Evolutionary conservation across 1,140 invertebrate species (phyloP), one percentile per base, ranked within the genome.

Genomic region (Drosophila bocqueti): DNA sequence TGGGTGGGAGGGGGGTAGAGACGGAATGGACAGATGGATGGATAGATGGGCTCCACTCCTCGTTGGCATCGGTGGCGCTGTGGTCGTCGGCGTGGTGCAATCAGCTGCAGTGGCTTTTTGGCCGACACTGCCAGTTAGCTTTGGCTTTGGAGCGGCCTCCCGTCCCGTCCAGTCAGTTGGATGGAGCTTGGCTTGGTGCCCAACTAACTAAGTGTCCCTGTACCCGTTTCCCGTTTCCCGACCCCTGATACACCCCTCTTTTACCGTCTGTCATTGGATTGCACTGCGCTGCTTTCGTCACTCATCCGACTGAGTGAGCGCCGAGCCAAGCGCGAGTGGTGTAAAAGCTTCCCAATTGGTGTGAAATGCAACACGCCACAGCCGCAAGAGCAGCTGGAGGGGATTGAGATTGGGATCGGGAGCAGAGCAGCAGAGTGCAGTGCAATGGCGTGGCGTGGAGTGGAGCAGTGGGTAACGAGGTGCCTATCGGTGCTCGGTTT

Each of bases 41-140:
- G 63, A 67, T 38, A 24, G 63, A 67, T 45, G 63, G 63, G 43
- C 63, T 43, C 54, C 54, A 40, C 64, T 45, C 52, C 26, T 65
- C 57, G 43, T 52, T 75, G 67, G 24, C 71, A 69, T 75, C 64
- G 74, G 49, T 50, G 59, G 76, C 63, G 55, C 62, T 89, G 85
- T 79, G 84, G 84, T 90, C 69, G 81, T 67, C 74, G 61, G 45
- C 83, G 71, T 89, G 86, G 85, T 90, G 85, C 85, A 89, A 87
- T 89, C 84, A 87, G 81, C 76, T 90, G 78, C 85, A 85, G 85
- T 89, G 85, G 84, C 85, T 89, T 89, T 87, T 76, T 89, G 81
- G 73, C 81, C 84, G 69, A 69, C 80, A 89, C 63, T 81, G 73
- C 81, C 67, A 78, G 80, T 62, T 68, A 79, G 75, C 63, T 26